phyloP scores from a whole-genome alignment of 2,888 invertebrate species.

The Epicampocera succincta region DNA sequence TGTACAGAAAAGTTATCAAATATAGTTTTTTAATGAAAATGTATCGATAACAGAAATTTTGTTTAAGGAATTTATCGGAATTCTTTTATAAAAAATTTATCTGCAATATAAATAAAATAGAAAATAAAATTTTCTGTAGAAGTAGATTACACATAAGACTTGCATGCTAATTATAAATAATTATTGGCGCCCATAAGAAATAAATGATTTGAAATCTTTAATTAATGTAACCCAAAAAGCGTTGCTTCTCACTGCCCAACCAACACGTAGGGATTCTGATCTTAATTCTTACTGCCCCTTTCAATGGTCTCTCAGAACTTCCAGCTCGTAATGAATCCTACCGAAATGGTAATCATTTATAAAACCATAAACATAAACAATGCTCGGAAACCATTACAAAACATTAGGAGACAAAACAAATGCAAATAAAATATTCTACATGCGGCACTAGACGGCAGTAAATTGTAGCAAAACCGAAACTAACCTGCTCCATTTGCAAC shows the following conservation, averaged over 20 bases:
- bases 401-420: slow-evolving; percentile 13
- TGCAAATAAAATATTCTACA: slow-evolving; percentile 8
- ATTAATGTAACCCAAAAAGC: too few relatives aligned
- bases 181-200: too few relatives aligned
- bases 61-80: too few relatives aligned
- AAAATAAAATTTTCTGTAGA: too few relatives aligned
- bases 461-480: slow-evolving; percentile 31
- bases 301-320: neutral
- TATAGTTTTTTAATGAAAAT: too few relatives aligned
- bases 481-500: slow-evolving; percentile 59
- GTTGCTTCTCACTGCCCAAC: accelerated
- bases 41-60: too few relatives aligned
- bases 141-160: too few relatives aligned
- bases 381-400: slow-evolving; percentile 46
- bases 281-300: neutral
- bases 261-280: slow-evolving; percentile 2
- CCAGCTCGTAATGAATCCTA: slow-evolving; percentile 42
- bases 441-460: slow-evolving; percentile 11
- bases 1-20: too few relatives aligned
- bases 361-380: slow-evolving; percentile 59
- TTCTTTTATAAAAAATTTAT: too few relatives aligned
- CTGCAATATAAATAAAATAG: too few relatives aligned
- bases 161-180: too few relatives aligned
- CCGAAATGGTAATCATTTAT: slow-evolving; percentile 48
- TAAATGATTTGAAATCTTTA: too few relatives aligned